Evolutionary conservation across 2,888 invertebrate genomes (phyloP).

Genomic region (Rotaria sp.): DNA sequence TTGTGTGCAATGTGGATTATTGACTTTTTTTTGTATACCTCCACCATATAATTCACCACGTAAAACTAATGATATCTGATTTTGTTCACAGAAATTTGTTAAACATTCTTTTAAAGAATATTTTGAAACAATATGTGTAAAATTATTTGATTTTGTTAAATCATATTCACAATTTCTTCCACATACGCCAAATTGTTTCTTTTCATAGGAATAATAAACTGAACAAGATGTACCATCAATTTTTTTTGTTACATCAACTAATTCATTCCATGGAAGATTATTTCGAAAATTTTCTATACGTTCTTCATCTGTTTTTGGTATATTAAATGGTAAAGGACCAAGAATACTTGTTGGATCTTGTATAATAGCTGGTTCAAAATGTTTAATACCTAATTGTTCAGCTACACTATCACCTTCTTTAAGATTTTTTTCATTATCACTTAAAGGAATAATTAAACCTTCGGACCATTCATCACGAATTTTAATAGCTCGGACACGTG

Average conservation of each 20-base stretch:
- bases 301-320: neutral
- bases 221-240: neutral
- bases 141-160: neutral
- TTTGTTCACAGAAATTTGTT: neutral
- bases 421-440: neutral
- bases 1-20: neutral
- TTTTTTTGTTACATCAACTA: neutral
- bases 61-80: neutral
- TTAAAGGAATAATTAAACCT: neutral
- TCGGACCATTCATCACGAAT: neutral
- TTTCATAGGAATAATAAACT: neutral
- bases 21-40: neutral
- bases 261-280: neutral
- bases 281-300: neutral
- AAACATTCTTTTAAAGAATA: neutral
- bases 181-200: neutral
- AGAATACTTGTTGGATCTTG: neutral
- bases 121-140: neutral
- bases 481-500: neutral
- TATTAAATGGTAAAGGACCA: neutral
- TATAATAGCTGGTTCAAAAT: neutral
- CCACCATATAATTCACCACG: neutral
- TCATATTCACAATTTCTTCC: slow-evolving; percentile 1
- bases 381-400: neutral
- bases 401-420: neutral